A percentile compares a stretch with the other conserved stretches of the same genome.
Conservation (phyloP, 1,140 invertebrate genomes). For the Drosophila leontia region DNA sequence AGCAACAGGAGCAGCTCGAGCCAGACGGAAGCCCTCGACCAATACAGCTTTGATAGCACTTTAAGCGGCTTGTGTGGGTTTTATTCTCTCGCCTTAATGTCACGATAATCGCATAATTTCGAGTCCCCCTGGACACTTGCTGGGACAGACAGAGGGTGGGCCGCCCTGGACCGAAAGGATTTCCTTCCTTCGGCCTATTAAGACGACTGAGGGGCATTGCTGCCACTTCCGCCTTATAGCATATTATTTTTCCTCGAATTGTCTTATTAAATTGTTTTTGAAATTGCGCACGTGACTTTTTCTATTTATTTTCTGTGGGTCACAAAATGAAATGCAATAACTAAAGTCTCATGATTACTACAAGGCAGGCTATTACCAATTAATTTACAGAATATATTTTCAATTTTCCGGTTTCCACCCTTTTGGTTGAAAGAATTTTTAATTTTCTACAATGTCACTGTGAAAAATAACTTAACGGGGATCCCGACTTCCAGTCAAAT, state of each 20-base stretch:
- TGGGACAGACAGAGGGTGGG: conserved; percentile 20
- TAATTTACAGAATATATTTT: not conserved
- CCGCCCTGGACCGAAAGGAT: conserved; percentile 9
- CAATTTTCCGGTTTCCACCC: not conserved
- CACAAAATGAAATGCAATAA: not conserved
- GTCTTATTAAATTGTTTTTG: conserved; percentile 55
- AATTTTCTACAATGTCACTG: no score
- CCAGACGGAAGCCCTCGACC: conserved; percentile 61
- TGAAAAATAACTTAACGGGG: no score
- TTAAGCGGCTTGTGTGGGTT: conserved; percentile 69
- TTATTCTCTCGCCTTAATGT: conserved; percentile 66
- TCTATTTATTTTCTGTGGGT: not conserved
- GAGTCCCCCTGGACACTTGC: conserved; percentile 41
- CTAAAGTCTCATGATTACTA: not conserved
- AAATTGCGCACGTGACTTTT: conserved; percentile 60
- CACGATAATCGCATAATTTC: conserved; percentile 78
- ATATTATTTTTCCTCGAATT: conserved; percentile 57
- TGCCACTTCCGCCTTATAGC: conserved; percentile 26
- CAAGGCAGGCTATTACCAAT: not conserved
- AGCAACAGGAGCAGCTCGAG: conserved; percentile 15
- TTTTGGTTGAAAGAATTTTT: not conserved
- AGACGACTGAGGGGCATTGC: conserved; percentile 5
- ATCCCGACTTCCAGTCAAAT: no score
- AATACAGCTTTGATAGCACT: conserved; percentile 69
- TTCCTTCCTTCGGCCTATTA: conserved; percentile 38